phyloP scores from a whole-genome alignment of 2,797 vertebrate species.

The Leptatherina wallacei region DNA sequence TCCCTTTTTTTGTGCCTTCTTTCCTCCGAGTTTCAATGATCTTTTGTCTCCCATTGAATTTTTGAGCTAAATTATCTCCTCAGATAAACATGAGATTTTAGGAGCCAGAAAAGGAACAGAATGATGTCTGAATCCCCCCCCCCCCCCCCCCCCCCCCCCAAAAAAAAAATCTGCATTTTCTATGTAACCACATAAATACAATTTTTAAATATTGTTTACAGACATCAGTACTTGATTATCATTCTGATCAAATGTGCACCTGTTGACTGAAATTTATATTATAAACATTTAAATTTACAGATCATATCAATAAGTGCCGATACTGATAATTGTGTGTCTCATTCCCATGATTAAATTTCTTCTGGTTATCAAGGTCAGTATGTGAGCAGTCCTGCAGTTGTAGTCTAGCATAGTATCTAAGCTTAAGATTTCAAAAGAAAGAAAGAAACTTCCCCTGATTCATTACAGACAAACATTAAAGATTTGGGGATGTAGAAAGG shows the following conservation, averaged over 20 bases:
- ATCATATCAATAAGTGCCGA: constrained; percentile 15
- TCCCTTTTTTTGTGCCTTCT: background rate
- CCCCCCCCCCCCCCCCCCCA: too few species aligned
- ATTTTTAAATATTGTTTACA: background rate
- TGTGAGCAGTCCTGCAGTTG: constrained; percentile 8
- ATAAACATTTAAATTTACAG: constrained; percentile 3
- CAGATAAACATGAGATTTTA: background rate
- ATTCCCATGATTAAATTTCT: constrained; percentile 1
- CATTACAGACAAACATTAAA: constrained; percentile 16
- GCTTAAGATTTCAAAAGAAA: background rate
- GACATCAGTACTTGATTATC: background rate
- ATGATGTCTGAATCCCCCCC: background rate
- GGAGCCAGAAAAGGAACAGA: constrained; percentile 4
- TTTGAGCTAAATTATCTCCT: background rate
- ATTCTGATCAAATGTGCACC: constrained; percentile 3
- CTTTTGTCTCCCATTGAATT: background rate
- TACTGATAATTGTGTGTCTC: constrained; percentile 17
- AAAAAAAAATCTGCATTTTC: background rate
- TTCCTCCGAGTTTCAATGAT: background rate
- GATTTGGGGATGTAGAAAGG: background rate
- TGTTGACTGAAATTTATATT: constrained; percentile 31
- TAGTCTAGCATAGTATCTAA: background rate
- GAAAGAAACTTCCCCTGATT: constrained; percentile 14
- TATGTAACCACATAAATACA: background rate
- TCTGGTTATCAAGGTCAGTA: constrained; percentile 13